Evolutionary conservation across 2,113 vertebrate genomes (phyloP), one percentile per base, ranked within the genome.

Genomic region (Balaeniceps rex): DNA sequence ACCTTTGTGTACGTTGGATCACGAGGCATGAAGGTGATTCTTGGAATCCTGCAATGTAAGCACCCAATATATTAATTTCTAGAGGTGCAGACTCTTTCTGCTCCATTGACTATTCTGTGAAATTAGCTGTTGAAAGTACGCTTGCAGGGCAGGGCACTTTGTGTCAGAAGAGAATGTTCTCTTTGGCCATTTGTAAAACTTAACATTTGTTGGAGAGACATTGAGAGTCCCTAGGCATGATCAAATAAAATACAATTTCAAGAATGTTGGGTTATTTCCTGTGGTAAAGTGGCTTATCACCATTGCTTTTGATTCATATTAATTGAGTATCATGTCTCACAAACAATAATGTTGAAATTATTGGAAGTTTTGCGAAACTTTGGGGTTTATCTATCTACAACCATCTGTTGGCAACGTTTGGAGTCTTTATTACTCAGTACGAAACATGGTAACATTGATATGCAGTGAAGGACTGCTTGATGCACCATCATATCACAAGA

Each of bases 1-100:
- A 22, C 68, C 64, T 95, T 81, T 95, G 72, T 88, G 33, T 96
- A 81, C 11, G 3, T 84, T 6, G 8, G 63, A 85, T 91, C 68
- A 95, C 2, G 3, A 93, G 77, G 96, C 95, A 94, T 97, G 94
- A 98, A 97, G 96, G 97, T 97, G 84, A 94, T 93, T 97, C 77
- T 70, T 94, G 72, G 57, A 94, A 95, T 46, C 74, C 87, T 97
- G 94, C 93, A 88, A 75, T 31, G 26, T 91, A 96, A 98, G 97
- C 94, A 95, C 40, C 17, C 54, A 70, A 88, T 93, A 74, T 77
- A 93, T 97, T 96, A 95, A 91, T 95, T 97, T 91, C 84, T 64
- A 92, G n/a, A 93, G 34, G n/a, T 85, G 52, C 89, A 64, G 51
- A 88, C 94, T 94, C 46, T 96, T 95, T 89, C 89, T 96, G 90